phyloP scores from a whole-genome alignment of 2,113 vertebrate species.

The Prionailurus bengalensis region DNA sequence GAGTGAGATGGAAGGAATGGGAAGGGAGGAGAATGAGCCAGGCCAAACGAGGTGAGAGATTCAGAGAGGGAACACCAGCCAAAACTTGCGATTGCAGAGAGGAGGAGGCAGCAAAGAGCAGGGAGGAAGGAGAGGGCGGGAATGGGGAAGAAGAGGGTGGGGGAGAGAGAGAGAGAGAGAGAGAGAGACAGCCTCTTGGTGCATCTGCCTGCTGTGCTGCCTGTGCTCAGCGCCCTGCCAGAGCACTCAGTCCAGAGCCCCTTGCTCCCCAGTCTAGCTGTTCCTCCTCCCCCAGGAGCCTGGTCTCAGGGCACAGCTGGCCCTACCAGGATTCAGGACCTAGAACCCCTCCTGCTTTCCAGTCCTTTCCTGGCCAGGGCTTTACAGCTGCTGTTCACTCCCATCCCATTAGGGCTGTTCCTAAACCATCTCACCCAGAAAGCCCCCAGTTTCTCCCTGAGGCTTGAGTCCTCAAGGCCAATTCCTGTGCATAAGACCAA shows the following conservation, averaged over 20 bases:
- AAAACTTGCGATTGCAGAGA: neutral
- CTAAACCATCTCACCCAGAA: neutral
- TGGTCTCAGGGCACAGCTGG: neutral
- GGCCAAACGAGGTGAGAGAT: neutral
- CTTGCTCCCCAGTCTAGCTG: neutral
- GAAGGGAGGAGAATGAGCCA: neutral
- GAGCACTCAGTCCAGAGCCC: neutral
- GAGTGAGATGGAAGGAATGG: neutral
- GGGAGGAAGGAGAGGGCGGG: neutral
- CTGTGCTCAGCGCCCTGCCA: neutral
- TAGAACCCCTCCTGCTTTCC: neutral
- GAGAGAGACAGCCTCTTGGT: too few species aligned
- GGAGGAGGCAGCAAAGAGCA: neutral
- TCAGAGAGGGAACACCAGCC: neutral
- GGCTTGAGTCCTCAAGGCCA: neutral
- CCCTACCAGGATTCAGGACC: neutral
- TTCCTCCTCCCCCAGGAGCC: rapidly evolving
- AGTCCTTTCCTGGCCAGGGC: neutral
- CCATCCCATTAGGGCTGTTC: neutral
- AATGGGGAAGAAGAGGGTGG: neutral
- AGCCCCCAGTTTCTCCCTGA: neutral
- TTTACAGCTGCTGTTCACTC: neutral
- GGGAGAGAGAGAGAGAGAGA: too few species aligned
- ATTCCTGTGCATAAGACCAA: neutral
- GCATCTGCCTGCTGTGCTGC: rapidly evolving